Percentiles rank a stretch among this genome's conserved stretches.
Evolutionary conservation across 2,113 vertebrate genomes (phyloP).

Genomic region (Psilopsiagon aymara): DNA sequence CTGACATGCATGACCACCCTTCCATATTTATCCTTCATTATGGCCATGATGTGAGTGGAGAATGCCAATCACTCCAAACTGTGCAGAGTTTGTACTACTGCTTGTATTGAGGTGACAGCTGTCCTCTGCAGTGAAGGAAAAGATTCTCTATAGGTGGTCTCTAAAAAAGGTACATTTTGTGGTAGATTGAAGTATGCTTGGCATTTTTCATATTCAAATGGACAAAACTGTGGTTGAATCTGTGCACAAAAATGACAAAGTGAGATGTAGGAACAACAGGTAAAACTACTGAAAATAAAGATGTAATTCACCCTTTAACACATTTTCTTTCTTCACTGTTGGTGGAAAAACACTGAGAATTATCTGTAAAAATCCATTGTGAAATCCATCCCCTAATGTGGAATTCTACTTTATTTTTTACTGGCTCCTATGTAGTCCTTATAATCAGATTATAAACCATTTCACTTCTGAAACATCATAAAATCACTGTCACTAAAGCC

Average conservation of each 20-base stretch:
- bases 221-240: neutral
- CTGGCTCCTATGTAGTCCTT: neutral
- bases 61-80: neutral
- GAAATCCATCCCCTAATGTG: neutral
- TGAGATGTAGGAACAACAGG: neutral
- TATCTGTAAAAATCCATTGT: neutral
- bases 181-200: neutral
- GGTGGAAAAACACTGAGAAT: neutral
- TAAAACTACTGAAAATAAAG: neutral
- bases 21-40: neutral
- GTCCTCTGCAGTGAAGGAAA: neutral
- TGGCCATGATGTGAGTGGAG: neutral
- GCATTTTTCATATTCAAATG: neutral
- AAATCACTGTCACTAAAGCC: slow-evolving; percentile 15
- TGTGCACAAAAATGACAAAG: neutral
- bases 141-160: neutral
- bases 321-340: neutral
- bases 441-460: slow-evolving; percentile 16
- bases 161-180: neutral
- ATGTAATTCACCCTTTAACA: neutral
- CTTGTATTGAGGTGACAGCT: neutral
- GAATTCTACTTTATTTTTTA: slow-evolving; percentile 5
- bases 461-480: slow-evolving; percentile 16
- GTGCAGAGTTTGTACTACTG: neutral
- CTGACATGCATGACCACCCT: neutral